A percentile compares a stretch with the other conserved stretches of the same genome.
Evolutionary conservation across 2,888 invertebrate genomes (phyloP).

Genomic region (Rhaphigaster nebulosa): DNA sequence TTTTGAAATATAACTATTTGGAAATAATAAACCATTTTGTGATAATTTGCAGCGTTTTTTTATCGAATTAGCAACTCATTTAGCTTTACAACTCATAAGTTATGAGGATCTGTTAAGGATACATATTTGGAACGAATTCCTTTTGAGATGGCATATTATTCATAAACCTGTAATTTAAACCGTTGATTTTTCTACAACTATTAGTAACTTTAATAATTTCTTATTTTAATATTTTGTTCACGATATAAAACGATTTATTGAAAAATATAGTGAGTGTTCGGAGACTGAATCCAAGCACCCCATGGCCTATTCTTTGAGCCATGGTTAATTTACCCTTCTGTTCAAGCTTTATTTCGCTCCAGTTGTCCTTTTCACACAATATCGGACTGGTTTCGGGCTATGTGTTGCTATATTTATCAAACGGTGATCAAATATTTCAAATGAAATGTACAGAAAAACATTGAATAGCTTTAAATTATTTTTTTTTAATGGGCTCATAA

Average conservation of each 20-base stretch:
- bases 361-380: conserved; percentile 14
- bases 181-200: too few species aligned
- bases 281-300: background rate
- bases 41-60: too few species aligned
- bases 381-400: conserved; percentile 6
- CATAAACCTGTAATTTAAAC: too few species aligned
- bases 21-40: too few species aligned
- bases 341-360: conserved; percentile 12
- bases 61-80: too few species aligned
- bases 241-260: background rate
- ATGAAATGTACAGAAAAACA: background rate
- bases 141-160: too few species aligned
- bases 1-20: too few species aligned
- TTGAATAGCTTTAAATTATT: background rate
- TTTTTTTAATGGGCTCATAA: background rate
- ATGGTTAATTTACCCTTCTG: conserved; percentile 1
- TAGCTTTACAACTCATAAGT: too few species aligned
- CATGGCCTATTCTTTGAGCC: background rate
- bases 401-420: conserved; percentile 7
- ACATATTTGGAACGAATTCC: too few species aligned
- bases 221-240: background rate
- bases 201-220: too few species aligned
- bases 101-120: too few species aligned
- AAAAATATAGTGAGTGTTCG: background rate
- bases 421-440: background rate